A percentile compares a stretch with the other conserved stretches of the same genome.
Conservation (phyloP, 2,113 vertebrate genomes). For the Climacteris rufus region DNA sequence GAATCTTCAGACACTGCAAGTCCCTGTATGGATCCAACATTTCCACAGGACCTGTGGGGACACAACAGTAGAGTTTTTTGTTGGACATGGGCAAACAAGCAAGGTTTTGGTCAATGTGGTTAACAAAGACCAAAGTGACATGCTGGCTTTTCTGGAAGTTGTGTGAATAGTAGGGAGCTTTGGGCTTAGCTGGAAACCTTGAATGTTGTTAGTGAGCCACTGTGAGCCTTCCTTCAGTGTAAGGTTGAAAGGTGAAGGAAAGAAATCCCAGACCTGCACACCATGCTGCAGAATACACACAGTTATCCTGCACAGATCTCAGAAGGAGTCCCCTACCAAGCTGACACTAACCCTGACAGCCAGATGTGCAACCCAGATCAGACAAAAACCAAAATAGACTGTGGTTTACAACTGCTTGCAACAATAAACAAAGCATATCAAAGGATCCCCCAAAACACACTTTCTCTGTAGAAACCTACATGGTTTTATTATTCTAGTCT, state of each 20-base stretch:
- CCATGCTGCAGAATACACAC: not conserved
- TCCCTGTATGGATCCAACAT: not conserved
- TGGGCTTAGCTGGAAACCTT: not conserved
- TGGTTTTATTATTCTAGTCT: conserved; percentile 44
- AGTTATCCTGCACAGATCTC: not conserved
- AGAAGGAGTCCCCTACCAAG: not conserved
- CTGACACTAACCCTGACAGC: conserved; percentile 1
- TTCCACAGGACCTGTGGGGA: not conserved
- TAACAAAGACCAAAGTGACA: not conserved
- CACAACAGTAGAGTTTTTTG: not conserved
- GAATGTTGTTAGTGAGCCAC: not conserved
- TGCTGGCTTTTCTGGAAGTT: not conserved
- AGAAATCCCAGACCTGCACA: not conserved
- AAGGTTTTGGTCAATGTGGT: not conserved
- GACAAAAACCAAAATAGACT: conserved; percentile 42
- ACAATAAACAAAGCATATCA: conserved; percentile 45
- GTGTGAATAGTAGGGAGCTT: not conserved
- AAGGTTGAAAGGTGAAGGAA: conserved; percentile 28
- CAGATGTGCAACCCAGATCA: not conserved
- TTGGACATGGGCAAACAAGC: conserved; percentile 11
- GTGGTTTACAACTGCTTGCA: conserved; percentile 36
- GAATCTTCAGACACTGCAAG: not conserved
- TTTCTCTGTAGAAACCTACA: conserved; percentile 30
- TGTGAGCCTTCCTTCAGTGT: not conserved
- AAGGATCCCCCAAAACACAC: conserved; percentile 18